Evolutionary conservation across 1,140 invertebrate genomes (phyloP), one percentile per base, ranked within the genome.

Genomic region (Rhopalosiphum maidis): DNA sequence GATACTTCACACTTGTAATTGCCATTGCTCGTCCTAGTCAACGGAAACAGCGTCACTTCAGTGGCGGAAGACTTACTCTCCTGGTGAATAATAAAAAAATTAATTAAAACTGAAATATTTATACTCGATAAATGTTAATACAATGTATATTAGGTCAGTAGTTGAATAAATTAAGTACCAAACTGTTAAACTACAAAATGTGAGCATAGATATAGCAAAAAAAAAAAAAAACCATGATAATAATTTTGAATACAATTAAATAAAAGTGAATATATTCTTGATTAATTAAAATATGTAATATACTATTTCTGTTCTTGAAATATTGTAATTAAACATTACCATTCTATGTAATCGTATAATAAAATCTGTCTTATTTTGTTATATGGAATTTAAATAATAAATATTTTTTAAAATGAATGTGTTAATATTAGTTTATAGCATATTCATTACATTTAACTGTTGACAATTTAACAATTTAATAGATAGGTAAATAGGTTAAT

Each of bases 1-100:
- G 97, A 98, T 93, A 98, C 97, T 95, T 98, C 98, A 95, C 98
- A 98, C 94, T 96, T 97, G 94, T 97, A 97, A 54, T 95, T 95
- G 7, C 96, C 96, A 23, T 94, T 94, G 60, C 93, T 94, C 37
- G 35, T 86, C 82, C 94, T 94, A 2, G 85, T 93, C 51, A 94
- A 86, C 15, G 94, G 89, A 35, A n/a, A 94, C 90, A 94, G 55
- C 11, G 94, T 94, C 18, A 94, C 94, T 25, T 89, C 51, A 55
- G 94, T 94, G 35, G 92, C 94, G 37, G 94, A 94, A 22, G 94
- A 94, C 54, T 90, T 85, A 5, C 93, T 94, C 25, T 94, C 90
- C 94, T 95, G 94, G 94, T 35, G 94, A 3, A 25, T 23, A 94
- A 83, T 25, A 55, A 51, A 37, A 55, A 37, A 1, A 90, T 41